Evolutionary conservation across 2,113 vertebrate genomes (phyloP).

Genomic region (Coracopsis vasa): DNA sequence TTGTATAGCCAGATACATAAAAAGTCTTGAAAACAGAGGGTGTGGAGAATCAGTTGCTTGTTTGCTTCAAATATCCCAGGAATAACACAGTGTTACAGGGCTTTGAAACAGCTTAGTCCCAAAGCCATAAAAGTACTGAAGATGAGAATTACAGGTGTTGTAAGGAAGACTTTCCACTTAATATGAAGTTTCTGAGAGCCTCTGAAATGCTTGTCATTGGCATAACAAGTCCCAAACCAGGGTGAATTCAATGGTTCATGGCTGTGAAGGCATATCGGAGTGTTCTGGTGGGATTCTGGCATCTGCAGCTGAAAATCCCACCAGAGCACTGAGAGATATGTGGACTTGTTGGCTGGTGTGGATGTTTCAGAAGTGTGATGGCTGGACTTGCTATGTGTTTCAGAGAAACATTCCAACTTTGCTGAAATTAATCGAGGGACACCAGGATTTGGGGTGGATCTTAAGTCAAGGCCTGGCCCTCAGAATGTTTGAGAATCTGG

Average conservation of each 20-base stretch:
- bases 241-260: fast-evolving
- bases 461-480: background rate
- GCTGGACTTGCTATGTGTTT: background rate
- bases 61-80: background rate
- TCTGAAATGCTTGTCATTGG: background rate
- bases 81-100: background rate
- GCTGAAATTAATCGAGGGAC: background rate
- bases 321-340: fast-evolving
- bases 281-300: background rate
- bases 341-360: background rate
- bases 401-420: background rate
- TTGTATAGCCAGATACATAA: background rate
- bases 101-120: background rate
- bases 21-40: background rate
- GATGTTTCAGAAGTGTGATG: background rate
- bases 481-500: background rate
- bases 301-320: background rate
- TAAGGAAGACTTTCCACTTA: background rate
- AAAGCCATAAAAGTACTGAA: background rate
- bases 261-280: background rate
- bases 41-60: background rate
- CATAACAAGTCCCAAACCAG: background rate
- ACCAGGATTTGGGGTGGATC: background rate
- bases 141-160: background rate
- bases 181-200: background rate